These are phyloP conservation scores for Ophioderma brevispina DNA, from an alignment of 35 echinoderm and acorn worm genomes.

Conservation along the genomic window DNA sequence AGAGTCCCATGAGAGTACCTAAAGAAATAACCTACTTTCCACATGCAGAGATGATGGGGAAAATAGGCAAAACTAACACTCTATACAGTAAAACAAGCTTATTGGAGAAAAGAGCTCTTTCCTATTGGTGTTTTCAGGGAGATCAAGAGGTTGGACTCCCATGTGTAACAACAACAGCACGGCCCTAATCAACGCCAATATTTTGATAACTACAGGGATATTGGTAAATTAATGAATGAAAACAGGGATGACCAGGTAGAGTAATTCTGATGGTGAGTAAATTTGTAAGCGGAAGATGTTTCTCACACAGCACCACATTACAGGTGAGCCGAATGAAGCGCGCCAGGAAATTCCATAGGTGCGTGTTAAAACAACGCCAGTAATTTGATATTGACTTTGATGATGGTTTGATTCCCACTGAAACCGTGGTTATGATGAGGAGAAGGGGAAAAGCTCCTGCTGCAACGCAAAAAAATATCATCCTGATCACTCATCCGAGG, in stretches of 20 bases:
- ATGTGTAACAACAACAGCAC: neutral
- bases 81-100: neutral
- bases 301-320: neutral
- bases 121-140: neutral
- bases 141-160: neutral
- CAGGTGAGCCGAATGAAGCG: neutral
- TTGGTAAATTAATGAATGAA: neutral
- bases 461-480: neutral
- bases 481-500: neutral
- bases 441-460: neutral
- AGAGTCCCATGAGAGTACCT: neutral
- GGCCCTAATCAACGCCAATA: neutral
- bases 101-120: neutral
- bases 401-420: neutral
- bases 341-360: neutral
- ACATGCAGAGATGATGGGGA: neutral
- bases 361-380: neutral
- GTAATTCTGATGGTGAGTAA: neutral
- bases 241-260: neutral
- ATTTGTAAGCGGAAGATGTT: neutral
- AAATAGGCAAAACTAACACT: neutral
- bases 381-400: neutral
- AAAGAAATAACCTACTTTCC: neutral
- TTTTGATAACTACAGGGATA: neutral
- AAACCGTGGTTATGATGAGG: neutral